These are phyloP conservation scores for Caenorhabditis inopinata DNA, from an alignment of 1,140 invertebrate species.

Conservation along the genomic window DNA sequence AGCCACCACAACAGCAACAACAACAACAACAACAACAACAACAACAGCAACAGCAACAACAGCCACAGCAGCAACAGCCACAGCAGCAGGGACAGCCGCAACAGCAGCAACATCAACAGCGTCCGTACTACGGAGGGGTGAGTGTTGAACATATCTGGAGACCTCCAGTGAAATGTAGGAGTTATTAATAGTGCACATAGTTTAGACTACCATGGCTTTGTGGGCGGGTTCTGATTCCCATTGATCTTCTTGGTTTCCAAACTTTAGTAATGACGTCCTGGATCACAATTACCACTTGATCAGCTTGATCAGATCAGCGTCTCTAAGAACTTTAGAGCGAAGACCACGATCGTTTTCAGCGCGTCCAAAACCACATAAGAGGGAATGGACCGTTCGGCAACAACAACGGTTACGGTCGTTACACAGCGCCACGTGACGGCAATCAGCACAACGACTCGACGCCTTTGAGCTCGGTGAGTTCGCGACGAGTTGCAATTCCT, in stretches of 20 bases:
- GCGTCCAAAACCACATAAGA: constrained; percentile 3
- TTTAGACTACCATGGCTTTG: too few relatives aligned
- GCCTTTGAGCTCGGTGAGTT: constrained; percentile 40
- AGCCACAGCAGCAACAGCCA: background rate
- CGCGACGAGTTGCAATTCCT: constrained; percentile 7
- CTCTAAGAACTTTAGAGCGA: too few relatives aligned
- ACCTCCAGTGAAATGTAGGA: too few relatives aligned
- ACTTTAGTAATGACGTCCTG: too few relatives aligned
- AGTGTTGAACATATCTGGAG: too few relatives aligned
- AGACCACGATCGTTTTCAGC: background rate
- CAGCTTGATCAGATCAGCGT: too few relatives aligned
- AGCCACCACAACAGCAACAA: background rate
- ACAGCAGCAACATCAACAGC: background rate
- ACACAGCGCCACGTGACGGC: constrained; percentile 30
- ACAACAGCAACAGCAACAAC: background rate
- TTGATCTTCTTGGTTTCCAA: too few relatives aligned
- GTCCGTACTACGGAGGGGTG: background rate
- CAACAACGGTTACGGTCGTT: constrained; percentile 18
- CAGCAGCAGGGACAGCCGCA: background rate
- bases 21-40: background rate
- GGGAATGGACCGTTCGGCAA: constrained; percentile 16
- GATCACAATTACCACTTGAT: too few relatives aligned
- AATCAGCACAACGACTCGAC: constrained; percentile 32
- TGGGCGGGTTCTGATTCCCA: too few relatives aligned
- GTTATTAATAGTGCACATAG: too few relatives aligned